A percentile compares a stretch with the other conserved stretches of the same genome.
Evolutionary conservation across 2,113 vertebrate genomes (phyloP).

Genomic region (Leucopsar rothschildi): DNA sequence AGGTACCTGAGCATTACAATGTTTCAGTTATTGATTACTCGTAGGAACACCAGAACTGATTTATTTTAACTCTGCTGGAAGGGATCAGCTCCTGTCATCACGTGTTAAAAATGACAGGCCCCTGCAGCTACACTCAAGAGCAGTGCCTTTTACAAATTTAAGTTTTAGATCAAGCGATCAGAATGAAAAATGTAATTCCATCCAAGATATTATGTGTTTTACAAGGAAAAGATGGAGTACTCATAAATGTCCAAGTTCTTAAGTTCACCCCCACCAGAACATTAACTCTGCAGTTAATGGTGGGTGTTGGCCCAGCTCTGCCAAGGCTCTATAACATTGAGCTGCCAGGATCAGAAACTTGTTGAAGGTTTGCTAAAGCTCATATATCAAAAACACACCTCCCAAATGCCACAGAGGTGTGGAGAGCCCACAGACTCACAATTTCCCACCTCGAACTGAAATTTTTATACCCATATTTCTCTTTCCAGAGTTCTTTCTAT

Average conservation of each 20-base stretch:
- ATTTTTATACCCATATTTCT: neutral
- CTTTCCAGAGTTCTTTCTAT: neutral
- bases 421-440: neutral
- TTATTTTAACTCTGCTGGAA: neutral
- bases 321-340: neutral
- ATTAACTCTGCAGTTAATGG: neutral
- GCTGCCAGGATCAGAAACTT: neutral
- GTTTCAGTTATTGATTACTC: neutral
- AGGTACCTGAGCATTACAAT: constrained; percentile 75
- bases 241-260: neutral
- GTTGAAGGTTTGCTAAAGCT: neutral
- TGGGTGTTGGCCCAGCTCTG: neutral
- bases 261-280: neutral
- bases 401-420: neutral
- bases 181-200: neutral
- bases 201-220: neutral
- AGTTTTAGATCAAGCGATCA: neutral
- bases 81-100: neutral
- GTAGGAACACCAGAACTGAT: neutral
- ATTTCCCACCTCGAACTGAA: neutral
- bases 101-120: neutral
- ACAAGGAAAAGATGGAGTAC: neutral
- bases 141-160: neutral
- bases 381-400: neutral
- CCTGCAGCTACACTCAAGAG: neutral